Conservation (phyloP, 2,113 vertebrate genomes). For the Bostrychus sinensis region DNA sequence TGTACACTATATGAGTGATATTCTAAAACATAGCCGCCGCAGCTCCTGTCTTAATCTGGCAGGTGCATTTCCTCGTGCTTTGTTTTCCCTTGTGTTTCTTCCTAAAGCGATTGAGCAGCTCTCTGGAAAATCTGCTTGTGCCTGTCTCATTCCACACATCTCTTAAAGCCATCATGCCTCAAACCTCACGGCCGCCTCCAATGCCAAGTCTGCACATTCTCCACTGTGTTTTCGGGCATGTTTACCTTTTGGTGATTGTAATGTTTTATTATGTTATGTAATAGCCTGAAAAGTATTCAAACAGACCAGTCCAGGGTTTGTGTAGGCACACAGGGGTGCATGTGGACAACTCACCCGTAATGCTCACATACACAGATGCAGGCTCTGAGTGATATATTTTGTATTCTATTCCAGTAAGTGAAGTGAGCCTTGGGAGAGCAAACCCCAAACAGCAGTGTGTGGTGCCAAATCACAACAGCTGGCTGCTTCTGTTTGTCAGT, state of each 20-base stretch:
- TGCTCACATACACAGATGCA: constrained; percentile 27
- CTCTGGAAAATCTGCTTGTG: constrained; percentile 54
- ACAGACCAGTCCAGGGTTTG: constrained; percentile 55
- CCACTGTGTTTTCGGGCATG: constrained; percentile 51
- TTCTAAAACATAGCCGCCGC: constrained; percentile 36
- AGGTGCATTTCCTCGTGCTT: constrained; percentile 72
- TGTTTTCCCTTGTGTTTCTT: constrained; percentile 62
- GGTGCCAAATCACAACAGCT: constrained; percentile 40
- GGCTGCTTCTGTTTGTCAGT: constrained; percentile 54
- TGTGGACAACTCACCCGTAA: constrained; percentile 48
- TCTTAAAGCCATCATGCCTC: constrained; percentile 68
- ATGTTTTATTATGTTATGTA: constrained; percentile 74
- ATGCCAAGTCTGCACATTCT: constrained; percentile 59
- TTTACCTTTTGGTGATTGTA: constrained; percentile 65
- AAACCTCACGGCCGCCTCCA: constrained; percentile 37
- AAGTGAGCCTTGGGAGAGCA: constrained; percentile 33
- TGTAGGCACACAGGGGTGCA: constrained; percentile 34
- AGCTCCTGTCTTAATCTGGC: constrained; percentile 59
- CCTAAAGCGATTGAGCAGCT: constrained; percentile 66
- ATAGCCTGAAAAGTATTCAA: constrained; percentile 62
- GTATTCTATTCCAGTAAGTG: constrained; percentile 44
- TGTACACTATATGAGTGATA: constrained; percentile 29
- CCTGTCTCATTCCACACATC: constrained; percentile 56
- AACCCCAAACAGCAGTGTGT: constrained; percentile 46
- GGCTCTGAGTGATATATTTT: constrained; percentile 38